Evolutionary conservation across 2,113 vertebrate species (phyloP).

Genomic region (Abramis brama): DNA sequence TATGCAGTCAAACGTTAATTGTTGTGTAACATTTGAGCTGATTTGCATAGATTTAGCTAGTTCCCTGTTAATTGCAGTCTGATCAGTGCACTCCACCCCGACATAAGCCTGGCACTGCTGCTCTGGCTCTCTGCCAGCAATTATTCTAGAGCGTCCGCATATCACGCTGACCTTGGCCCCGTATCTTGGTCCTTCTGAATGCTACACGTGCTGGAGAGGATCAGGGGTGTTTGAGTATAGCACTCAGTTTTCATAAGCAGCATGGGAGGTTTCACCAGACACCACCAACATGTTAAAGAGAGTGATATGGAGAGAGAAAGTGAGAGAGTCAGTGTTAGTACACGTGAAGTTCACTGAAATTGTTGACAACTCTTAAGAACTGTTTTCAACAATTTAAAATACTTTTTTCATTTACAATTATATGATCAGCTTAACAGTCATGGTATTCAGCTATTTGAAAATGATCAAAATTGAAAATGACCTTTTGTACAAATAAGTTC

Average conservation of each 20-base stretch:
- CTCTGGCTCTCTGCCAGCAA: not conserved
- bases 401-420: not conserved
- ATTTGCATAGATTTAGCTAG: not conserved
- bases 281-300: conserved; percentile 6
- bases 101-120: conserved; percentile 20
- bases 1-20: not conserved
- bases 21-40: conserved; percentile 11
- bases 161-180: conserved; percentile 34
- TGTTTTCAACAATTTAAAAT: not conserved
- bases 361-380: not conserved
- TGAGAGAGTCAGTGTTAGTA: conserved; percentile 18
- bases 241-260: not conserved
- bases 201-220: conserved; percentile 13
- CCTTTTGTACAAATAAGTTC: too few species aligned
- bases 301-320: conserved; percentile 16
- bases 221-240: not conserved
- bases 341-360: not conserved
- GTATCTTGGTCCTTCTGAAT: conserved; percentile 40
- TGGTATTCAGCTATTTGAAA: too few species aligned
- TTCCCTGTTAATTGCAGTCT: conserved; percentile 3
- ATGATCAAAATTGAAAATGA: too few species aligned
- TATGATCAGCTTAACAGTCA: not conserved
- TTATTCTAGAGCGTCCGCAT: conserved; percentile 1
- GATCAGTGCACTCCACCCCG: too few species aligned
- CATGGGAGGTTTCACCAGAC: conserved; percentile 21